Base-by-base conservation (phyloP, 2,888 invertebrate species). In the Cancer borealis region DNA sequence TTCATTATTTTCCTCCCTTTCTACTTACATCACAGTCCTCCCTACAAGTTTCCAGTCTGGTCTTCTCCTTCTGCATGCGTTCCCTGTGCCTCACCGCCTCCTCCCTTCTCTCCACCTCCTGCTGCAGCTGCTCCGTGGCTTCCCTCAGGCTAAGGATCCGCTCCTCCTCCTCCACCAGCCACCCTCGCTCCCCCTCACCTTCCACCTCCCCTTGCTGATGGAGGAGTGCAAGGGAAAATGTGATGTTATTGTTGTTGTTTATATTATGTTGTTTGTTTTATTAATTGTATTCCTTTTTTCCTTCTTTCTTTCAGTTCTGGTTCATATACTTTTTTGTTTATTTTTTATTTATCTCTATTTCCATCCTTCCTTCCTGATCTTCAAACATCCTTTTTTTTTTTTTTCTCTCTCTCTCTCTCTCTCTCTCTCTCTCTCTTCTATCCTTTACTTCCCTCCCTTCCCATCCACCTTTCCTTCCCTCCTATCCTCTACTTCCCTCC, bases 91-190 rank as follows among this genome's bases (percentile, higher is more conserved):
- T 95, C 54, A 95, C 93, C 14, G 95, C 93, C 47, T 95, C 93
- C 79, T 95, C 95, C 45, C 95, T 39, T 8, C 54, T n/a, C 46
- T 95, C 88, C 21, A 95, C 93, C 84, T 95, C 93, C 47, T 91
- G 88, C 91, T 95, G 93, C n/a, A 95, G 91, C 30, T 93, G 93
- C 45, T 93, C 91, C 60, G 93, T 95, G 17, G 95, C 95, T 84
- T 94, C 92, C 21, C 94, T 91, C 17, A 94, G 60, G 39, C 79
- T 49, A 39, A 94, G 47, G 5, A 94, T 93, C 47, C 94, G n/a
- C 49, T 94, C 94, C 60, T 94, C 94, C 73, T 94, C 95, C 21
- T 95, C 93, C 45, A 93, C 60, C 88, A 95, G 54, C 95, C 95
- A 93, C 10, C 95, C 93, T 10, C 95, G 92, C 4, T 94, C 94